Conservation (phyloP, 2,888 invertebrate species). For the Aplocera efformata region DNA sequence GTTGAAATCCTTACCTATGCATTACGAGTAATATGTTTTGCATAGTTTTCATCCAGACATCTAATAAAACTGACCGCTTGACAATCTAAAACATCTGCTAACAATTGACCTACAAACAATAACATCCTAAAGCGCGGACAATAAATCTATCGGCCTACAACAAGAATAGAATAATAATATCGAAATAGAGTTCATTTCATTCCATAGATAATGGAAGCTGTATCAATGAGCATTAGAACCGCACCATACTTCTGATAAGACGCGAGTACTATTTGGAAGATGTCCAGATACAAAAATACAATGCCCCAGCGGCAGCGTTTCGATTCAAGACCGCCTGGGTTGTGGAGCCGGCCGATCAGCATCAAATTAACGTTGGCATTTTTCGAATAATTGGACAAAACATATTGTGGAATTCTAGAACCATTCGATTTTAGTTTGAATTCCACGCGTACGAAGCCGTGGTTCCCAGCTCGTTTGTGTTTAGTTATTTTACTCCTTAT, state of each 20-base stretch:
- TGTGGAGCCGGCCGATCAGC: conserved; percentile 16
- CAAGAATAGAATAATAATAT: conserved; percentile 20
- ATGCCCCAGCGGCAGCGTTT: conserved; percentile 66
- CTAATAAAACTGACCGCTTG: too few species aligned
- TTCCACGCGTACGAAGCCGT: too few species aligned
- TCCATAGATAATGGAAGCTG: conserved; percentile 22
- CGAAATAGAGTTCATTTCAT: conserved; percentile 22
- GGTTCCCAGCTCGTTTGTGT: too few species aligned
- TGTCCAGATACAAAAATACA: conserved; percentile 77
- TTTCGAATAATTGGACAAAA: conserved; percentile 5
- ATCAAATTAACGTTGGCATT: conserved; percentile 13
- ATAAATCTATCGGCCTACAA: conserved; percentile 11
- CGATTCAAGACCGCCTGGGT: conserved; percentile 62
- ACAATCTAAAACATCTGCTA: too few species aligned
- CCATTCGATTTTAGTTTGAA: too few species aligned
- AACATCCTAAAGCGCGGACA: conserved; percentile 6
- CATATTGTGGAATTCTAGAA: background rate
- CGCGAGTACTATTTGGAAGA: conserved; percentile 70
- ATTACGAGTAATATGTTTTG: too few species aligned
- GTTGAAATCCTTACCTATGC: too few species aligned
- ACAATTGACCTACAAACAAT: background rate
- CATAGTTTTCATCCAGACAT: too few species aligned
- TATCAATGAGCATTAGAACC: conserved; percentile 28
- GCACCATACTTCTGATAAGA: conserved; percentile 52
- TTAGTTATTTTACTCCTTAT: too few species aligned